Percentiles rank a stretch among this genome's conserved stretches.
Conservation (phyloP, 1,140 invertebrate genomes). For the Tetramorium alpestre region DNA sequence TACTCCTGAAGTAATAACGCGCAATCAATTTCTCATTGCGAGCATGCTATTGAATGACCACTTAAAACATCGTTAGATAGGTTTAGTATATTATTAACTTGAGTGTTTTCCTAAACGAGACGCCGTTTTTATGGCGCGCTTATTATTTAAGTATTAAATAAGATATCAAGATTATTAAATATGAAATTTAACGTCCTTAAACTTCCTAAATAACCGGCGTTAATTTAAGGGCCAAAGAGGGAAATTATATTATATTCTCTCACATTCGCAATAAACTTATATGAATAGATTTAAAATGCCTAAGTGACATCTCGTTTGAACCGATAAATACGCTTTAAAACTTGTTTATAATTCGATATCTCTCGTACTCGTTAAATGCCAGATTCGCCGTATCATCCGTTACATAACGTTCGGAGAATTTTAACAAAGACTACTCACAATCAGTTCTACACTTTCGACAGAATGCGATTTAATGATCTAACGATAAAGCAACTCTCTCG, state of each 20-base stretch:
- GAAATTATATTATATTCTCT: not conserved
- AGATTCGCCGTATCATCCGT: not conserved
- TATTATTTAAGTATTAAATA: not conserved
- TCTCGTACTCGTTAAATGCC: not conserved
- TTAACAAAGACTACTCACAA: not conserved
- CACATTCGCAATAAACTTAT: not conserved
- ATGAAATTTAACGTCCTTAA: not conserved
- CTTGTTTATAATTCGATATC: not conserved
- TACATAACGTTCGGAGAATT: not conserved
- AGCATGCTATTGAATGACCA: not conserved
- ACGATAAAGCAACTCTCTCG: not conserved
- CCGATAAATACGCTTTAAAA: not conserved
- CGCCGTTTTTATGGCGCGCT: not conserved
- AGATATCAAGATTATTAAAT: not conserved
- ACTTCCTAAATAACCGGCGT: not conserved
- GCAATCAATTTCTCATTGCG: constrained; percentile 1
- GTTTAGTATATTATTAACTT: not conserved
- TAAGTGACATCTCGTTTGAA: not conserved
- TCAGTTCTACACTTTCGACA: not conserved
- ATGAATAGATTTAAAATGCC: not conserved
- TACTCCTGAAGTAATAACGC: not conserved
- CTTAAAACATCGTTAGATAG: not conserved
- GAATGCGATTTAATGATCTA: not conserved
- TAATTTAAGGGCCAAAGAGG: not conserved
- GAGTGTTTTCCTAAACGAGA: not conserved